A percentile compares a stretch with the other conserved stretches of the same genome.
phyloP scores from a whole-genome alignment of 2,113 vertebrate species.

The Anthoscopus minutus region DNA sequence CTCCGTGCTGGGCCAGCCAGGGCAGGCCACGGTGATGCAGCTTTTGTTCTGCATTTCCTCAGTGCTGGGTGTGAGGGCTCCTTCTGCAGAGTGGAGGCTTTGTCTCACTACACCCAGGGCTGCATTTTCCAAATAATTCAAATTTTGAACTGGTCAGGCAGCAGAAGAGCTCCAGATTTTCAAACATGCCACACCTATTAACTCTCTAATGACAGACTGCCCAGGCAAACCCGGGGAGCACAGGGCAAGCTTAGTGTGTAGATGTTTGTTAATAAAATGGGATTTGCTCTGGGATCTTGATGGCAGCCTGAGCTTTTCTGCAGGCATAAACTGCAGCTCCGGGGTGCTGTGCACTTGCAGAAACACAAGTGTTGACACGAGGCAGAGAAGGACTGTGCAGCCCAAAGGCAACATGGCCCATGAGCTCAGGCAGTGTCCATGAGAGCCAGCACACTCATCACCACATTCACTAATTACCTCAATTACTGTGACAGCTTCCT shows the following conservation, averaged over 20 bases:
- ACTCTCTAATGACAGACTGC: not conserved
- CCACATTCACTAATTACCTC: not conserved
- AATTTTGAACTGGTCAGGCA: not conserved
- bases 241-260: fast-evolving
- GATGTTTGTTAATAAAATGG: not conserved
- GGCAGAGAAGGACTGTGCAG: not conserved
- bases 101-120: fast-evolving
- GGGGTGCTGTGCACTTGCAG: not conserved
- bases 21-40: not conserved
- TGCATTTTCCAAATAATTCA: not conserved
- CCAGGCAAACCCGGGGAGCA: not conserved
- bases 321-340: not conserved
- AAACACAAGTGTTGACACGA: fast-evolving
- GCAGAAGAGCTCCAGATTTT: not conserved
- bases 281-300: not conserved
- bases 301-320: not conserved
- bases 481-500: not conserved
- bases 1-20: not conserved
- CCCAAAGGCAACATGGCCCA: not conserved
- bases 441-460: not conserved
- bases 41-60: not conserved
- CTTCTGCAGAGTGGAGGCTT: not conserved
- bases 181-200: fast-evolving
- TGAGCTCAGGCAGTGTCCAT: not conserved
- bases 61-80: not conserved